Evolutionary conservation across 2,797 vertebrate genomes (phyloP), one percentile per base, ranked within the genome.

Genomic region (Gobionotothen gibberifrons): DNA sequence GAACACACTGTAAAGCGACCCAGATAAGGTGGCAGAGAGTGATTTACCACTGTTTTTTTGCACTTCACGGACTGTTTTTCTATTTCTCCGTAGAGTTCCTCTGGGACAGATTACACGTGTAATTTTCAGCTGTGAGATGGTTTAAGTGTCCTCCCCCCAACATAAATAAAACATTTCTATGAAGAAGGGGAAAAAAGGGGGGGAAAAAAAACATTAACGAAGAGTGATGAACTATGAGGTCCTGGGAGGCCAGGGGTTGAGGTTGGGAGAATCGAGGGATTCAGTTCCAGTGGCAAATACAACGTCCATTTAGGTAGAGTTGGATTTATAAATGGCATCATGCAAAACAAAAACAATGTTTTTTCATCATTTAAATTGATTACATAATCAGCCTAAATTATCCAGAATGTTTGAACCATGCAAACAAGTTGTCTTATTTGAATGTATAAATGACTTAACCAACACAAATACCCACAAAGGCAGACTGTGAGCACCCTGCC

Each of bases 111-210:
- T 93, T 94, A 94, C 91, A 93, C 78, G 89, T 92, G 92, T 95
- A 94, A 94, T 94, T 93, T 94, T 93, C 93, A 93, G 92, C 89
- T 89, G 94, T 91, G 93, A 95, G 91, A 89, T 93, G 91, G 92
- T 92, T 93, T 90, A 90, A 92, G 86, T 92, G 90, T 93, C 91
- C 86, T 68, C 78, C 79, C 72, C 87, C 71, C 26, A 88, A 90
- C 68, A 90, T 86, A 87, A 91, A 92, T 89, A 89, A 87, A 93
- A 89, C 83, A 92, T 91, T 86, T 90, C 79, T 83, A 88, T 79
- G 80, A 87, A 85, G 79, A 76, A 81, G 72, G 61, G 69, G 51
- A 1, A 1, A 58, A 29, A 40, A 76, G 21, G 53, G 49, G 36
- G 9, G 22, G 76, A 70, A 70, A 63, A 69, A 83, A 75, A 87